Evolutionary conservation across 2,113 vertebrate species (phyloP).

Genomic region (Centropristis striata): DNA sequence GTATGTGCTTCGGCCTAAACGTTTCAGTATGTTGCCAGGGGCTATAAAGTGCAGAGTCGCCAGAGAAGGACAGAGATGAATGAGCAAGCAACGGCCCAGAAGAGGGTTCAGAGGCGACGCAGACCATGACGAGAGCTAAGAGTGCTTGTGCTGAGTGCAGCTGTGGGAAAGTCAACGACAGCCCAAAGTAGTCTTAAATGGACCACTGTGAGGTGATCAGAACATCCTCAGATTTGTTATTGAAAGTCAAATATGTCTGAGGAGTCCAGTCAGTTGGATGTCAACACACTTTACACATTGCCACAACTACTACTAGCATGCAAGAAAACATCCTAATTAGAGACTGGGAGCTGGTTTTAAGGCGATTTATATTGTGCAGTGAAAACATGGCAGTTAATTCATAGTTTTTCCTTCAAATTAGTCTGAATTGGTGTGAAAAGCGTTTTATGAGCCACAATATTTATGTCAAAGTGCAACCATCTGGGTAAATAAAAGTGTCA

Average conservation of each 20-base stretch:
- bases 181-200: conserved; percentile 4
- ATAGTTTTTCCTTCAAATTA: conserved; percentile 51
- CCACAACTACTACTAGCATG: conserved; percentile 14
- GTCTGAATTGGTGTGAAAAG: conserved; percentile 35
- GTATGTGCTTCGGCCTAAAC: conserved; percentile 60
- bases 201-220: conserved; percentile 3
- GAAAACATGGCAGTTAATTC: conserved; percentile 27
- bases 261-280: background rate
- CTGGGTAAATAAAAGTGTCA: conserved; percentile 42
- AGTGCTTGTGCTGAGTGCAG: conserved; percentile 6
- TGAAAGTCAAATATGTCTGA: conserved; percentile 6
- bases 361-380: conserved; percentile 21
- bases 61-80: conserved; percentile 64
- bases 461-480: conserved; percentile 48
- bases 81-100: conserved; percentile 33
- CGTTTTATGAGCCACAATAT: conserved; percentile 56
- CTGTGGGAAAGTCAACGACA: conserved; percentile 13
- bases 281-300: background rate
- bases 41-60: conserved; percentile 32
- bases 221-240: background rate
- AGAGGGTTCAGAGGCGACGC: conserved; percentile 17
- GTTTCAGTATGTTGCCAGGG: conserved; percentile 64
- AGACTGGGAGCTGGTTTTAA: conserved; percentile 12
- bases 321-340: conserved; percentile 53
- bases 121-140: conserved; percentile 6